Percentiles rank a stretch among this genome's conserved stretches.
Conservation (phyloP, 1,140 invertebrate genomes). For the Drosophila orosa region DNA sequence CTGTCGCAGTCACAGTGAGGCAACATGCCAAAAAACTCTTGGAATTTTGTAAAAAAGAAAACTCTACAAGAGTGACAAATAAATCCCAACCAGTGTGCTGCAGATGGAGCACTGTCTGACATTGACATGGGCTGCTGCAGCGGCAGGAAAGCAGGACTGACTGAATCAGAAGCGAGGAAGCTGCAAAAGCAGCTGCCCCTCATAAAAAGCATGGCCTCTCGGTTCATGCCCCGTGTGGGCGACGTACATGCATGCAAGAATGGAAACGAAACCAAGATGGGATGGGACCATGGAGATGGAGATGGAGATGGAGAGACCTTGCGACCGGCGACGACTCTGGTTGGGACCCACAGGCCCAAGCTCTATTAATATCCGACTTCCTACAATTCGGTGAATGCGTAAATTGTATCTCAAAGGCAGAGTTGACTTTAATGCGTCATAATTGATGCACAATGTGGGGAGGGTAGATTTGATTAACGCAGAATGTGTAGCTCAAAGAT, state of each 20-base stretch:
- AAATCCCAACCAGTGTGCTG: constrained; percentile 32
- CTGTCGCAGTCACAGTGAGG: constrained; percentile 17
- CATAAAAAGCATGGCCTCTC: constrained; percentile 34
- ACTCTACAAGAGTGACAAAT: not conserved
- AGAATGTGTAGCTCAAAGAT: constrained; percentile 37
- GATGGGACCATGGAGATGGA: constrained; percentile 6
- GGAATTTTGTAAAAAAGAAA: not conserved
- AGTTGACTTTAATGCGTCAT: constrained; percentile 75
- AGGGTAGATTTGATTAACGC: constrained; percentile 66
- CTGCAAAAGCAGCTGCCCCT: constrained; percentile 46
- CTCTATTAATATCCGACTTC: constrained; percentile 74
- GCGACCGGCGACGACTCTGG: constrained; percentile 19
- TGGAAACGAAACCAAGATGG: constrained; percentile 21
- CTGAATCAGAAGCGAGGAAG: constrained; percentile 30
- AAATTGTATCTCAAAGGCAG: constrained; percentile 70
- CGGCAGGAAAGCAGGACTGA: constrained; percentile 14
- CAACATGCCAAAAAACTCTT: not conserved
- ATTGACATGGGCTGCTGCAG: constrained; percentile 62
- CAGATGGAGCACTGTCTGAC: constrained; percentile 44
- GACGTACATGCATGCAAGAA: constrained; percentile 21
- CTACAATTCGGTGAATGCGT: constrained; percentile 70
- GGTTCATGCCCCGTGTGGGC: constrained; percentile 62
- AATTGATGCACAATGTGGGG: constrained; percentile 76
- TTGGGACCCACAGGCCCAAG: constrained; percentile 25
- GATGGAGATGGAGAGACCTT: constrained; percentile 13